A percentile compares a stretch with the other conserved stretches of the same genome.
These are phyloP conservation scores for Pandion haliaetus DNA, from an alignment of 2,113 vertebrate species.

Conservation along the genomic window DNA sequence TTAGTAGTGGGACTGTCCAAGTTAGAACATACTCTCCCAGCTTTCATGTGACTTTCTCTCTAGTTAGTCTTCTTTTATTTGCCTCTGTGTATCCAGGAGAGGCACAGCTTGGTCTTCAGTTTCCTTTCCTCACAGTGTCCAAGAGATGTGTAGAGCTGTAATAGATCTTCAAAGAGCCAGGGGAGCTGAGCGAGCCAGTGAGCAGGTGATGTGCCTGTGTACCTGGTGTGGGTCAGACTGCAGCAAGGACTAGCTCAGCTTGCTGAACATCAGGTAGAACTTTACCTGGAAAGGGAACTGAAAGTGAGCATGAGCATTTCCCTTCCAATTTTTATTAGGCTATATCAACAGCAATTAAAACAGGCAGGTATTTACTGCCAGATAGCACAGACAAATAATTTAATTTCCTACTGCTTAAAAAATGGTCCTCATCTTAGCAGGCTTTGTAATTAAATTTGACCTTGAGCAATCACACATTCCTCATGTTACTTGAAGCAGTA, in stretches of 20 bases:
- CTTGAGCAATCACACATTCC: neutral
- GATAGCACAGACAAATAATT: neutral
- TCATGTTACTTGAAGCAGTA: neutral
- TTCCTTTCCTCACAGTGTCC: neutral
- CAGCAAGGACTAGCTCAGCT: neutral
- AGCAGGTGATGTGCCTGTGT: neutral
- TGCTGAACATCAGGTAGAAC: neutral
- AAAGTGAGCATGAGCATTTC: neutral
- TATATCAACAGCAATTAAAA: constrained; percentile 42
- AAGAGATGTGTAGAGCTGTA: accelerated
- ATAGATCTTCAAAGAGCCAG: accelerated
- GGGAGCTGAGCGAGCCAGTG: neutral
- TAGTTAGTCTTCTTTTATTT: neutral
- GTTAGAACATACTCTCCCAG: accelerated
- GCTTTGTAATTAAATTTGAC: constrained; percentile 44
- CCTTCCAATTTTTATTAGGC: neutral
- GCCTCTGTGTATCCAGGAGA: neutral
- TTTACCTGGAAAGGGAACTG: neutral
- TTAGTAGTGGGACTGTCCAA: neutral
- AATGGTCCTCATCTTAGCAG: neutral
- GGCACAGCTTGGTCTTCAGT: neutral
- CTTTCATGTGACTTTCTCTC: neutral
- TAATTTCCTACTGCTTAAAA: constrained; percentile 20
- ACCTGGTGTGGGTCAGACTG: neutral
- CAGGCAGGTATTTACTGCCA: constrained; percentile 44